phyloP scores from a whole-genome alignment of 2,113 vertebrate genomes.

The Malurus cyaneus region DNA sequence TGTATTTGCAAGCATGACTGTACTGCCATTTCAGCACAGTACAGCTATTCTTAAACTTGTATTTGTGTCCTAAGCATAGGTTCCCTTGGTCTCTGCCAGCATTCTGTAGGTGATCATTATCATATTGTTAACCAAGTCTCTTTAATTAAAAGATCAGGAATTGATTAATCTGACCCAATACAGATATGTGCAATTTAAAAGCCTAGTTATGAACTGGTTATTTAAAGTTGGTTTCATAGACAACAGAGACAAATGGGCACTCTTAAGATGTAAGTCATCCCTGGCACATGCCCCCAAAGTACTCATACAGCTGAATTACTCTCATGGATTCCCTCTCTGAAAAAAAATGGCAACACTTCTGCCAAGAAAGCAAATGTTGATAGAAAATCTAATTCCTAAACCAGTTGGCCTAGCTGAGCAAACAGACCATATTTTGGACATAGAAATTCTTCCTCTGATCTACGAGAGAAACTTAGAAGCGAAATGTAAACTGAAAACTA shows the following conservation, averaged over 20 bases:
- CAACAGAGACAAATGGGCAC: background rate
- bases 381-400: background rate
- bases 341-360: background rate
- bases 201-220: background rate
- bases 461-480: background rate
- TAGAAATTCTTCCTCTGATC: background rate
- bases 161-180: background rate
- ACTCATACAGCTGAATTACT: background rate
- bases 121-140: background rate
- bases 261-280: background rate
- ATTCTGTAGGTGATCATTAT: background rate
- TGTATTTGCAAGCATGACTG: background rate
- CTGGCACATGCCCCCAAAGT: background rate
- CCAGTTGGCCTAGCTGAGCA: background rate
- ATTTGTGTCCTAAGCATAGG: background rate
- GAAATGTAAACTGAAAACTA: background rate
- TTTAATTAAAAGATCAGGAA: background rate
- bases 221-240: background rate
- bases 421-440: background rate
- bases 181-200: background rate
- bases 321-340: background rate
- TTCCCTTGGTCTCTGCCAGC: background rate
- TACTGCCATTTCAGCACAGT: background rate
- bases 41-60: background rate
- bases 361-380: background rate